These are phyloP conservation scores for Ageneiosus marmoratus DNA, from an alignment of 2,113 vertebrate species.

Conservation along the genomic window DNA sequence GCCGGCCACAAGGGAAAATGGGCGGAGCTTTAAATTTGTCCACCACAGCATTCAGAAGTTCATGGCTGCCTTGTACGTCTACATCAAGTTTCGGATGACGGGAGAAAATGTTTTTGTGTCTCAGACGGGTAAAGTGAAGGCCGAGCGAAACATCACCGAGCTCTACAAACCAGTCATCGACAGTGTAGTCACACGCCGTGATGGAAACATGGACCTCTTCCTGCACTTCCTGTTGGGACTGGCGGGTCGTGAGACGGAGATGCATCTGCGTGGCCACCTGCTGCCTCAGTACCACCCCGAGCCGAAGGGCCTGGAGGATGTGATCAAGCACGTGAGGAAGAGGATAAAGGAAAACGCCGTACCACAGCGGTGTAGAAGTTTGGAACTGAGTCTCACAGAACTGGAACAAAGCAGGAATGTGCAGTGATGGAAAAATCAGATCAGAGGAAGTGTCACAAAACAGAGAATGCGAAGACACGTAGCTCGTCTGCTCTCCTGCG, in stretches of 20 bases:
- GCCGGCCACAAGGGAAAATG: background rate
- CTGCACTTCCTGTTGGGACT: slow-evolving; percentile 72
- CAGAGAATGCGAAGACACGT: no score
- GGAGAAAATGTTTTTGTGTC: slow-evolving; percentile 52
- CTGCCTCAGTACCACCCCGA: slow-evolving; percentile 48
- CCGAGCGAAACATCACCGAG: slow-evolving; percentile 30
- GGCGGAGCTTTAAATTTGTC: slow-evolving; percentile 61
- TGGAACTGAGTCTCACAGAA: slow-evolving; percentile 67
- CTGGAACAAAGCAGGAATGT: slow-evolving; percentile 53
- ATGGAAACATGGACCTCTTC: slow-evolving; percentile 67
- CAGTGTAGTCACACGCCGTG: slow-evolving; percentile 19
- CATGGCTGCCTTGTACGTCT: slow-evolving; percentile 71
- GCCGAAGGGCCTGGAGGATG: slow-evolving; percentile 18
- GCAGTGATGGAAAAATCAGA: no score
- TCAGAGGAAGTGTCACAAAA: no score
- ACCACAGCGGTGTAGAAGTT: slow-evolving; percentile 50
- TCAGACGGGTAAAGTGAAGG: background rate
- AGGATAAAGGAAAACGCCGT: slow-evolving; percentile 48
- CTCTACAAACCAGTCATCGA: slow-evolving; percentile 60
- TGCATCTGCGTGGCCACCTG: slow-evolving; percentile 41
- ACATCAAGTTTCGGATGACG: slow-evolving; percentile 56
- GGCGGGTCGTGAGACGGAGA: slow-evolving; percentile 51
- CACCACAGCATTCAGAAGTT: slow-evolving; percentile 68
- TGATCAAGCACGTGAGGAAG: slow-evolving; percentile 1
- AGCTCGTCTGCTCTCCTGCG: no score